A percentile compares a stretch with the other conserved stretches of the same genome.
Conservation (phyloP, 2,888 invertebrate species). For the Panopea generosa region DNA sequence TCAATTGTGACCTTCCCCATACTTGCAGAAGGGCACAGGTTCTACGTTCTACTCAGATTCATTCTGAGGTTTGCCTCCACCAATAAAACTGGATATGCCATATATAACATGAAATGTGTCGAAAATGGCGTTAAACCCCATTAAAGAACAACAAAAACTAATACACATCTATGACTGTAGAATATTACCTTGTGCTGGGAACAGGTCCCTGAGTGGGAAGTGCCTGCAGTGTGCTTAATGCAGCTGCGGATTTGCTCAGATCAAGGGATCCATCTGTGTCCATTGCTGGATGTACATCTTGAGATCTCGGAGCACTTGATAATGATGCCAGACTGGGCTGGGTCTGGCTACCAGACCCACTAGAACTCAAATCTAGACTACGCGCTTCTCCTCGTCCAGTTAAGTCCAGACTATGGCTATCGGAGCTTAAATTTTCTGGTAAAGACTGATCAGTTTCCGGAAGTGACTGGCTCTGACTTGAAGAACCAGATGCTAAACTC, state of each 20-base stretch:
- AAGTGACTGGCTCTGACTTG: slow-evolving; percentile 29
- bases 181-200: slow-evolving; percentile 35
- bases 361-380: slow-evolving; percentile 41
- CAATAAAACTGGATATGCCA: no score
- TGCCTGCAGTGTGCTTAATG: slow-evolving; percentile 38
- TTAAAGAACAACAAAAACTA: no score
- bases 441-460: slow-evolving; percentile 17
- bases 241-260: slow-evolving; percentile 57
- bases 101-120: no score
- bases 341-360: slow-evolving; percentile 30
- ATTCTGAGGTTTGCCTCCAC: no score
- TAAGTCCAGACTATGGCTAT: slow-evolving; percentile 40
- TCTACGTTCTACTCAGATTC: no score
- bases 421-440: slow-evolving; percentile 5
- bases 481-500: not conserved
- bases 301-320: not conserved
- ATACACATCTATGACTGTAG: no score
- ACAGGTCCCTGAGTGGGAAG: slow-evolving; percentile 25
- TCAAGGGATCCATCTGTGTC: slow-evolving; percentile 60
- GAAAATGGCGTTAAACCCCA: no score
- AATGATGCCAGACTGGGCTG: not conserved
- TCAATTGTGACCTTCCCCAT: no score
- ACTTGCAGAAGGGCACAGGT: no score
- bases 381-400: slow-evolving; percentile 29
- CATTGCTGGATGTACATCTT: slow-evolving; percentile 4